These are phyloP conservation scores for Misgurnus anguillicaudatus DNA, from an alignment of 2,113 vertebrate species.

Conservation along the genomic window DNA sequence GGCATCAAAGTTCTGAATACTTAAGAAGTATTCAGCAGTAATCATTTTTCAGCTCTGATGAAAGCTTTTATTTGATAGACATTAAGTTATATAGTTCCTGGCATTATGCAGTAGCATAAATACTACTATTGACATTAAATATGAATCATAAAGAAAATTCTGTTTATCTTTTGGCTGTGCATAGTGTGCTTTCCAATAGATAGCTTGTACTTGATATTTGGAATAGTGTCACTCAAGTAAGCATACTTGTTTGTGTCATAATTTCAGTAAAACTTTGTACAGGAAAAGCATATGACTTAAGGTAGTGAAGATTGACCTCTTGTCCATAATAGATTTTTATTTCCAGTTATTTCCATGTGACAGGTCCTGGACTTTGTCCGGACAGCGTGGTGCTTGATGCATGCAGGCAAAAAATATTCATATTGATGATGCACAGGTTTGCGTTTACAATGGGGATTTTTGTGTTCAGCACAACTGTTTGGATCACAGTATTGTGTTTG, in stretches of 20 bases:
- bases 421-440: not conserved
- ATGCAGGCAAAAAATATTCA: not conserved
- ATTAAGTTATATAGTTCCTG: not conserved
- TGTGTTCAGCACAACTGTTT: not conserved
- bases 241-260: conserved; percentile 7
- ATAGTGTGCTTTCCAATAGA: not conserved
- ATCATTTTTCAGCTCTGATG: too few species aligned
- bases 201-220: not conserved
- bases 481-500: not conserved
- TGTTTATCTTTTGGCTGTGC: not conserved
- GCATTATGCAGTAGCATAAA: too few species aligned
- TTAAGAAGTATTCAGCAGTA: too few species aligned
- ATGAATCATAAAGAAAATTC: too few species aligned
- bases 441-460: not conserved
- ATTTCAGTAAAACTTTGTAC: not conserved
- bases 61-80: not conserved
- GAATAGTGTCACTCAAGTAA: conserved; percentile 11
- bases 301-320: conserved; percentile 13
- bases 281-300: not conserved
- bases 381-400: not conserved
- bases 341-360: not conserved
- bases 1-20: too few species aligned
- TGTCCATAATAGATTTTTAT: not conserved
- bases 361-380: not conserved
- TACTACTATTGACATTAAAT: not conserved